Evolutionary conservation across 2,113 vertebrate genomes (phyloP).

Genomic region (Pygoscelis adeliae): DNA sequence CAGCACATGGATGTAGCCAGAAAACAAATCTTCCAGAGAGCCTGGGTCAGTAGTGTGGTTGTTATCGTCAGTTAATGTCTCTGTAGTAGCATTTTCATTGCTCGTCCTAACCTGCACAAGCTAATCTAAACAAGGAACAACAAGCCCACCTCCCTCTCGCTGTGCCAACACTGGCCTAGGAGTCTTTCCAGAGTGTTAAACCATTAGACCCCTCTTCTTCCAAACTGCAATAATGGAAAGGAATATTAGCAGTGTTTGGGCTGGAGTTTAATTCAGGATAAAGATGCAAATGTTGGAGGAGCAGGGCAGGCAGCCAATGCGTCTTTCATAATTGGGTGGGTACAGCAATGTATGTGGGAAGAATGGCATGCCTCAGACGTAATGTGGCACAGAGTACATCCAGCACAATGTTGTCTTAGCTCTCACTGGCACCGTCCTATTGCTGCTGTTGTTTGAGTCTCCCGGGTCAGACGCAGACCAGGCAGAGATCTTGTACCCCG

Average conservation of each 20-base stretch:
- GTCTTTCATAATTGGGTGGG: conserved; percentile 58
- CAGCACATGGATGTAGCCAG: neutral
- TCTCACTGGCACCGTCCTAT: neutral
- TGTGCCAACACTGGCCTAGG: neutral
- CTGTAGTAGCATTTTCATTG: neutral
- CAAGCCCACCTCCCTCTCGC: neutral
- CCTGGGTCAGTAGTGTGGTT: neutral
- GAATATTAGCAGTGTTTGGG: neutral
- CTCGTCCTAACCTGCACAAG: neutral
- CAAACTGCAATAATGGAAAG: neutral
- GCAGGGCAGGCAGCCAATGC: conserved; percentile 43
- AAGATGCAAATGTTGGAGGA: conserved; percentile 43
- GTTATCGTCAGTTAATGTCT: neutral
- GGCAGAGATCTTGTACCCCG: neutral
- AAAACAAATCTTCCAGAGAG: neutral
- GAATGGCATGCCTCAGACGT: conserved; percentile 44
- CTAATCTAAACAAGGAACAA: neutral
- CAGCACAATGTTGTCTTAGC: conserved; percentile 22
- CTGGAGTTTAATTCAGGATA: conserved; percentile 40
- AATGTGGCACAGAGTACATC: neutral
- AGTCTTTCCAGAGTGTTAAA: neutral
- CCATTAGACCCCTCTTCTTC: neutral
- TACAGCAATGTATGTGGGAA: conserved; percentile 48
- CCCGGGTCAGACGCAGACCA: neutral
- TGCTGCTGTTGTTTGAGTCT: neutral